These are phyloP conservation scores for Bos taurus DNA, from an alignment of 2,113 vertebrate genomes.

Conservation along the genomic window ARS-UCD2.0 NC_037353.1:1696501-1697000, in stretches of 20 bases:
- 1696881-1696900: too few species aligned
- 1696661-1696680: background rate
- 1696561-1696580: background rate
- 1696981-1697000: too few species aligned
- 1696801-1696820: background rate
- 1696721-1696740: background rate
- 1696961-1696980: too few species aligned
- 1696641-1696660: background rate
- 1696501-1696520: background rate
- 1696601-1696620: background rate
- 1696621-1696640: background rate
- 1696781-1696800: background rate
- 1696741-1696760: background rate
- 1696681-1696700: background rate
- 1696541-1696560: background rate
- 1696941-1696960: too few species aligned
- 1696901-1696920: too few species aligned
- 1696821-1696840: background rate
- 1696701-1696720: background rate
- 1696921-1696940: too few species aligned
- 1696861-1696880: too few species aligned
- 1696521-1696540: background rate
- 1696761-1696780: background rate
- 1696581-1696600: background rate
- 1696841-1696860: background rate